These are phyloP conservation scores for Alca torda DNA, from an alignment of 2,797 vertebrate genomes.

Conservation along the genomic window DNA sequence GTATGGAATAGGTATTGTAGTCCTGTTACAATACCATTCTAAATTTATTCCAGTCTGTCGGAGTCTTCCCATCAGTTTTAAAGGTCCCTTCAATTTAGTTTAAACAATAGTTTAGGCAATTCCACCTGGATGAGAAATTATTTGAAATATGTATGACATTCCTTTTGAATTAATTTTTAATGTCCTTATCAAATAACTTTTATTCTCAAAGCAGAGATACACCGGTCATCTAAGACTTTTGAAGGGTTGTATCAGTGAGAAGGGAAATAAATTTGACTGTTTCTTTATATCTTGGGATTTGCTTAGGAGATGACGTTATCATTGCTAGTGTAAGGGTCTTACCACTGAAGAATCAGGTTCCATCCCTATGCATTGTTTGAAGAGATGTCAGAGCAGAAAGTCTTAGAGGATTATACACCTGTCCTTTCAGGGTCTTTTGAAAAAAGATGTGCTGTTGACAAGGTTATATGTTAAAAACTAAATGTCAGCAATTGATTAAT, in stretches of 20 bases:
- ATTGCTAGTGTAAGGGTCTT: not conserved
- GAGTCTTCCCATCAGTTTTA: not conserved
- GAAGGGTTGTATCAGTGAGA: not conserved
- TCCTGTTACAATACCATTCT: not conserved
- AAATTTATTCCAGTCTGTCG: not conserved
- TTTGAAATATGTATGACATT: not conserved
- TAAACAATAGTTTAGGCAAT: not conserved
- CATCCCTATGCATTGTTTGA: not conserved
- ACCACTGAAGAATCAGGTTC: not conserved
- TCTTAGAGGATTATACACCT: not conserved
- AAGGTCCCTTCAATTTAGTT: not conserved
- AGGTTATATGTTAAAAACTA: not conserved
- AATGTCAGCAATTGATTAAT: not conserved
- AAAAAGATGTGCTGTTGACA: not conserved
- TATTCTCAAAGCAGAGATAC: not conserved
- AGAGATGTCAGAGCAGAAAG: not conserved
- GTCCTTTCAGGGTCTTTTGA: not conserved
- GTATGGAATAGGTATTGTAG: not conserved
- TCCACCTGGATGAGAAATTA: not conserved
- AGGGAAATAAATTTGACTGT: not conserved
- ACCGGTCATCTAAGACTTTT: not conserved
- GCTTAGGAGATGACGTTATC: not conserved
- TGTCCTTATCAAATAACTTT: not conserved
- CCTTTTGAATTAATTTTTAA: not conserved
- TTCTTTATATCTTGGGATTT: not conserved